phyloP scores from a whole-genome alignment of 1,140 invertebrate genomes.

The Gryon sp. region DNA sequence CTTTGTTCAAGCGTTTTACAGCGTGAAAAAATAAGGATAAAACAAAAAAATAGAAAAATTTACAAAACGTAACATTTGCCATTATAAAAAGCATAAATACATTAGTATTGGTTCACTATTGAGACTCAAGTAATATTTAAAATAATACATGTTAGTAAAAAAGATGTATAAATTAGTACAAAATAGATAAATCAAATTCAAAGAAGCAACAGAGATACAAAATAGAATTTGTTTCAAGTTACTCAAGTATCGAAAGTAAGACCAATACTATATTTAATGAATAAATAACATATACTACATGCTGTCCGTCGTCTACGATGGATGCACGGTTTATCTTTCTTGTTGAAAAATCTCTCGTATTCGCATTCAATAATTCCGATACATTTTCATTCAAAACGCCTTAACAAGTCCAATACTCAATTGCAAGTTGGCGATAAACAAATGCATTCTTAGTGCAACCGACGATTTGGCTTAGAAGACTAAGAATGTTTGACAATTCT shows the following conservation, averaged over 20 bases:
- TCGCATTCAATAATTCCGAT: constrained; percentile 18
- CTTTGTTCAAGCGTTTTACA: constrained; percentile 58
- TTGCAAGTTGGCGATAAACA: constrained; percentile 10
- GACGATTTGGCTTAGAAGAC: constrained; percentile 20
- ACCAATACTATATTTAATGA: constrained; percentile 55
- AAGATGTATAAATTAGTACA: no score
- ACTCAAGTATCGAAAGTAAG: constrained; percentile 37
- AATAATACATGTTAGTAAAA: constrained; percentile 8
- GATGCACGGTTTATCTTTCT: constrained; percentile 23
- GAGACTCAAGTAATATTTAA: constrained; percentile 40
- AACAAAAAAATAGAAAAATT: constrained; percentile 35
- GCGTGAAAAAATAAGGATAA: constrained; percentile 37
- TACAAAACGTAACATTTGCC: constrained; percentile 18
- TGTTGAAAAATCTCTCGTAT: constrained; percentile 44
- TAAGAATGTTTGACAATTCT: constrained; percentile 32
- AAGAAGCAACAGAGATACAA: neutral
- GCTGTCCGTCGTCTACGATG: constrained; percentile 45
- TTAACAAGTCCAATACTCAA: constrained; percentile 10
- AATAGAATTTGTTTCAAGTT: neutral
- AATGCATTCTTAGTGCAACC: constrained; percentile 31
- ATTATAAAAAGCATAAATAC: constrained; percentile 40
- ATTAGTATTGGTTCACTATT: constrained; percentile 41
- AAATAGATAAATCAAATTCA: no score
- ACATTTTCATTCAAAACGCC: constrained; percentile 14
- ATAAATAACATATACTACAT: constrained; percentile 51